Evolutionary conservation across 2,888 invertebrate species (phyloP).

Genomic region (Thymelicus sylvestris): DNA sequence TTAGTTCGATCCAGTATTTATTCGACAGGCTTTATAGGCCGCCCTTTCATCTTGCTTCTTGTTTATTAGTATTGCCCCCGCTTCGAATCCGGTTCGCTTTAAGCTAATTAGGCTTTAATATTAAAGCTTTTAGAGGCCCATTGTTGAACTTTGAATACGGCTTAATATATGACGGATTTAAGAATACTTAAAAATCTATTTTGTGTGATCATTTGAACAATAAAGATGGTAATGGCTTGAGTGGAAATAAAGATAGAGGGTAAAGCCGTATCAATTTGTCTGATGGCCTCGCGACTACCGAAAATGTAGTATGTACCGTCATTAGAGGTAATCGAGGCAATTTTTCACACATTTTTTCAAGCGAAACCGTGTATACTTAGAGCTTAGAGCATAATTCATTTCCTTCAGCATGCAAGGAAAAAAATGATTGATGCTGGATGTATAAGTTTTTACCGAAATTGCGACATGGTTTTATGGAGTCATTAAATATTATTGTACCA

Average conservation of each 20-base stretch:
- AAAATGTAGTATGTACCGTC: constrained; percentile 59
- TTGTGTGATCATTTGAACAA: constrained; percentile 39
- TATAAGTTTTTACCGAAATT: constrained; percentile 63
- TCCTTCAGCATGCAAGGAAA: constrained; percentile 65
- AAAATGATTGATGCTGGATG: constrained; percentile 76
- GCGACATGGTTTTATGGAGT: constrained; percentile 59
- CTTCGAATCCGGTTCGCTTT: constrained; percentile 60
- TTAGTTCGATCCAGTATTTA: constrained; percentile 79
- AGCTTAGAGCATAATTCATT: constrained; percentile 69
- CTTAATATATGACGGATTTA: constrained; percentile 20
- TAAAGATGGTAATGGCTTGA: constrained; percentile 50
- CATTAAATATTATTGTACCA: constrained; percentile 56
- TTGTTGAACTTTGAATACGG: constrained; percentile 40
- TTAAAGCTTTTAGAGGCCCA: constrained; percentile 54
- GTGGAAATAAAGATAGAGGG: constrained; percentile 57
- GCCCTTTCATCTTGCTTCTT: constrained; percentile 70
- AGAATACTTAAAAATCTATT: constrained; percentile 37
- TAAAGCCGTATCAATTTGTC: constrained; percentile 57
- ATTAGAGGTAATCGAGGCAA: constrained; percentile 73
- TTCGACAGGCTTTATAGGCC: constrained; percentile 66
- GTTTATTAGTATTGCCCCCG: constrained; percentile 72
- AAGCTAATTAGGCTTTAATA: constrained; percentile 62
- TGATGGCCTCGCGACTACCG: constrained; percentile 59
- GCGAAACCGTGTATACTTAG: constrained; percentile 64
- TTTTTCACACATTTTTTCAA: constrained; percentile 78